Conservation (phyloP, 2,888 invertebrate genomes). For the Diplazon laetatorius region DNA sequence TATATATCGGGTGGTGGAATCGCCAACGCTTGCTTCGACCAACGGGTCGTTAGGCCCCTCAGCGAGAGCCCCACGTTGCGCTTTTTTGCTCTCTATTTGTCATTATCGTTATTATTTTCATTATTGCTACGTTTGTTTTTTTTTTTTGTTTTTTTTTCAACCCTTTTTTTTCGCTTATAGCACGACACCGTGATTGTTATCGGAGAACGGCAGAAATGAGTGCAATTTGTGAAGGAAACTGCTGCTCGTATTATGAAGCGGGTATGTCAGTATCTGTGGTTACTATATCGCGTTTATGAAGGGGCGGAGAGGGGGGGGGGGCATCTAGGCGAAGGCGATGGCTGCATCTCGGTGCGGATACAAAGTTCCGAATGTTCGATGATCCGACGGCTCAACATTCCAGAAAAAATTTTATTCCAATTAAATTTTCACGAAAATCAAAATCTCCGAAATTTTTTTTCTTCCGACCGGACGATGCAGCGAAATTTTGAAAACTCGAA, state of each 20-base stretch:
- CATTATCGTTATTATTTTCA: slow-evolving; percentile 6
- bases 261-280: slow-evolving; percentile 3
- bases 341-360: too few relatives aligned
- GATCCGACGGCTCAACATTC: too few relatives aligned
- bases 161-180: slow-evolving; percentile 69
- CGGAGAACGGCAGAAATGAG: slow-evolving; percentile 74
- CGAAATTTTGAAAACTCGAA: too few relatives aligned
- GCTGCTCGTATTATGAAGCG: slow-evolving; percentile 42
- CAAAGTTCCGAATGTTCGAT: too few relatives aligned
- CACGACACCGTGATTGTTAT: slow-evolving; percentile 77
- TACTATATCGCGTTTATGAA: background rate
- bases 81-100: slow-evolving; percentile 39
- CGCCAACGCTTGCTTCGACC: slow-evolving; percentile 66
- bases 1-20: slow-evolving; percentile 80
- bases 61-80: slow-evolving; percentile 55
- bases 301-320: too few relatives aligned
- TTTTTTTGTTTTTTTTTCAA: slow-evolving; percentile 2
- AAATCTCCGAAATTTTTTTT: too few relatives aligned
- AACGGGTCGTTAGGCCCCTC: slow-evolving; percentile 78
- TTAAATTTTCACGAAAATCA: too few relatives aligned
- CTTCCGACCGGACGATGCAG: too few relatives aligned
- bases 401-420: too few relatives aligned
- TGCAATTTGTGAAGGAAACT: slow-evolving; percentile 74
- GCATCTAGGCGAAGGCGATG: too few relatives aligned
- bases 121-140: slow-evolving; percentile 6